Evolutionary conservation across 2,888 invertebrate species (phyloP), one percentile per base, ranked within the genome.

Genomic region (Zeuzera pyrina): DNA sequence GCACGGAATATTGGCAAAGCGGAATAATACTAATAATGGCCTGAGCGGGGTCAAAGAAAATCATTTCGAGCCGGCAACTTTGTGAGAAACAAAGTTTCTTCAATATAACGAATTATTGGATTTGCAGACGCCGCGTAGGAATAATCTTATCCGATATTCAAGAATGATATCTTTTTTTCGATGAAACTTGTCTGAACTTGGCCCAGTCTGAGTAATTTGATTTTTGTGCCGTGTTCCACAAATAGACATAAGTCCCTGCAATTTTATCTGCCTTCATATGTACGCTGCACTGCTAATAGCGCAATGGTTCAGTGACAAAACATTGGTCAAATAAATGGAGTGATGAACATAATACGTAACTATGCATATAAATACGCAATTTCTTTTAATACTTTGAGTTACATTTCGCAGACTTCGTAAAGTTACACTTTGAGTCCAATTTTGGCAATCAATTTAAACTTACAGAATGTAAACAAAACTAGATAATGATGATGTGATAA

Each of bases 101-200:
- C 67, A 69, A 71, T 70, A 70, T 71, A 69, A 73, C 69, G 71
- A 76, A 76, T 77, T 74, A 77, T 77, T 77, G 70, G 72, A 72
- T 69, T 63, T 65, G 54, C 57, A 60, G 65, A 63, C 62, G 61
- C 54, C 62, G 59, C 52, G 49, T 37, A 39, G 48, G 53, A 55
- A 57, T 57, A 58, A 57, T 57, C 53, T 54, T 63, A 64, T 67
- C 62, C 61, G 60, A 67, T 62, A 56, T 62, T 56, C 46, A 51
- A 44, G 46, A 47, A 44, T 65, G 64, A 72, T 71, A 64, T 67
- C 60, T 58, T 59, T 65, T 56, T 63, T 57, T 47, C 33, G 48
- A 48, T 36, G 36, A 41, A 52, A 43, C 46, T 28, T 28, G n/a
- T n/a, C 13, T 15, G 6, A 28, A 14, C 15, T 15, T 15, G 28